Base-by-base conservation (phyloP, 1,140 invertebrate species). In the Conus ventricosus region DNA sequence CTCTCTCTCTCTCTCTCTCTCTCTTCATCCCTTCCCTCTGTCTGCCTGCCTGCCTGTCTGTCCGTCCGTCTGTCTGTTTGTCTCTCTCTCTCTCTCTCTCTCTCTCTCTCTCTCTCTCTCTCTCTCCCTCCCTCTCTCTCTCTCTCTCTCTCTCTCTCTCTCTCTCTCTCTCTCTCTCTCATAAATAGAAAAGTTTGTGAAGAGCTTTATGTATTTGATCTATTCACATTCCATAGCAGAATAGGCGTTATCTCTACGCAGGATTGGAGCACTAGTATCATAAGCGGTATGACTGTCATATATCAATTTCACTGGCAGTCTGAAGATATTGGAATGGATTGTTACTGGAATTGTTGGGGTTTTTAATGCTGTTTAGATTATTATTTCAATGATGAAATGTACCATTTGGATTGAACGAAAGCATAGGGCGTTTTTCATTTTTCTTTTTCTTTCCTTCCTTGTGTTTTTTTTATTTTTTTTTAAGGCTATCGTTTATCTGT, bases 21-120 rank as follows among this genome's bases (percentile, higher is more conserved):
- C 67, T 20, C 67, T 20, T 20, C 67, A 17, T 6, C 23, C 67
- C 23, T 6, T 71, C 13, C 20, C 67, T 71, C 67, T 71, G 17
- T 10, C 20, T 71, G 11, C 20, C 67, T 71, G 17, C 20, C 67
- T 71, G 17, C 10, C 67, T 71, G 17, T 71, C 67, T 71, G 17
- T 71, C 20, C 20, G 11, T 71, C 67, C 10, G 11, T 71, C 7
- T 4, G 11, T 71, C 67, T 71, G 11, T 71, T 8, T 71, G 4
- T 71, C 4, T 71, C 67, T 71, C 67, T 71, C 67, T 71, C 4
- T 71, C 4, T 71, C 67, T 71, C 67, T 71, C 67, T 71, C 67
- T 71, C 67, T 71, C 67, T 71, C 67, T 71, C 67, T 71, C 67
- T 20, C 67, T 71, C 67, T 71, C 67, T 71, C 67, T 10, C 67